phyloP scores from a whole-genome alignment of 2,113 vertebrate genomes.

The Laterallus jamaicensis region DNA sequence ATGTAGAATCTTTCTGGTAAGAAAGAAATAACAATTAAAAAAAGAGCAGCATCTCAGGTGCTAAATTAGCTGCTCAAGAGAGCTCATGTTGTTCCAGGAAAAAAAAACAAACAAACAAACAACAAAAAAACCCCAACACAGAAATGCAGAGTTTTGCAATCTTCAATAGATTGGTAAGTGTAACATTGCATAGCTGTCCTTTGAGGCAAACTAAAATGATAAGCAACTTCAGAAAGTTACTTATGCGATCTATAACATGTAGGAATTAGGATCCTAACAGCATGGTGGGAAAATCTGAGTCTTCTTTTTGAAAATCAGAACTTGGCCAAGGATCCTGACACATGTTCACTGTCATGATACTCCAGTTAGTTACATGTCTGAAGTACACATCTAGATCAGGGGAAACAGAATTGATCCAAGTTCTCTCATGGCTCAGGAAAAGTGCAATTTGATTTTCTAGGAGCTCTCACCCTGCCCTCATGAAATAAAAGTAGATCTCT shows the following conservation, averaged over 20 bases:
- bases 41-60: background rate
- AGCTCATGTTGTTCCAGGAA: background rate
- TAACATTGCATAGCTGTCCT: background rate
- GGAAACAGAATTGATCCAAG: background rate
- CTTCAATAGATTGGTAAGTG: background rate
- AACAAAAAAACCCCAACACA: background rate
- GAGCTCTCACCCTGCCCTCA: too few relatives aligned
- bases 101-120: background rate
- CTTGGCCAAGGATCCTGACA: background rate
- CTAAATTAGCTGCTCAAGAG: background rate
- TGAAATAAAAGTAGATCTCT: background rate
- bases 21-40: background rate
- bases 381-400: background rate
- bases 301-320: background rate
- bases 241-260: background rate
- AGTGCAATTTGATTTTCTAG: background rate
- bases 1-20: background rate
- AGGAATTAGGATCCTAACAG: background rate
- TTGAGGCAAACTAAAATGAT: background rate
- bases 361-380: background rate
- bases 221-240: background rate
- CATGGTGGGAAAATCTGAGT: background rate
- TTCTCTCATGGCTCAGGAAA: background rate
- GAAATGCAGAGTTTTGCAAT: background rate
- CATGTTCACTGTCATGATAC: fast-evolving